Evolutionary conservation across 1,140 invertebrate species (phyloP).

Genomic region (Drosophila biarmipes): DNA sequence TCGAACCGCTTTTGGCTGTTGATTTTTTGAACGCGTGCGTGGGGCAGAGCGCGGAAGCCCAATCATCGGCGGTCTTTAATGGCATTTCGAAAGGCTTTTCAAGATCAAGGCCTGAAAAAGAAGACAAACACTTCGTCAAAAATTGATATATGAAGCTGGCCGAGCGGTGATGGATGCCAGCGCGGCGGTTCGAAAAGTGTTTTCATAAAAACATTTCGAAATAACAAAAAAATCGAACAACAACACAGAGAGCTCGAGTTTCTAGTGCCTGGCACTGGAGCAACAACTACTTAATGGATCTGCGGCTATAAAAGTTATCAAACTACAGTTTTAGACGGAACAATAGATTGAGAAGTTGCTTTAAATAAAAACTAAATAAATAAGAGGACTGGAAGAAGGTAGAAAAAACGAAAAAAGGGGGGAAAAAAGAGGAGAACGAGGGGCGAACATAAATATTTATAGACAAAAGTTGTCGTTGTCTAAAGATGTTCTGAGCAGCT

Average conservation of each 20-base stretch:
- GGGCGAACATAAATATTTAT: slow-evolving; percentile 70
- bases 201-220: slow-evolving; percentile 73
- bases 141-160: slow-evolving; percentile 74
- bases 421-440: slow-evolving; percentile 20
- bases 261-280: slow-evolving; percentile 69
- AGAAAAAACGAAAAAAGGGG: slow-evolving; percentile 1
- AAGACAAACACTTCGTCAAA: slow-evolving; percentile 42
- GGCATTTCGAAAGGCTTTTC: slow-evolving; percentile 81
- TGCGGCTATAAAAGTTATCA: slow-evolving; percentile 65
- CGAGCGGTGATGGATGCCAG: slow-evolving; percentile 58
- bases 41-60: slow-evolving; percentile 65
- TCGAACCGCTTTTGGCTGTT: slow-evolving; percentile 36
- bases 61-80: slow-evolving; percentile 38
- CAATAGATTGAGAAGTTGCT: slow-evolving; percentile 46
- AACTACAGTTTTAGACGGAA: slow-evolving; percentile 61
- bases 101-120: slow-evolving; percentile 72
- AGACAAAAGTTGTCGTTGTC: slow-evolving; percentile 68
- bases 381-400: slow-evolving; percentile 36
- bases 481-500: slow-evolving; percentile 64
- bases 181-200: slow-evolving; percentile 48
- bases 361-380: slow-evolving; percentile 78
- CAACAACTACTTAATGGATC: slow-evolving; percentile 49
- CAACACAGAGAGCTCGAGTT: slow-evolving; percentile 24
- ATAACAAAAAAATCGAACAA: slow-evolving; percentile 11
- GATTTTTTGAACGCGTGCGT: slow-evolving; percentile 51